Conservation (phyloP, 2,888 invertebrate species). For the Drosophila pegasa region DNA sequence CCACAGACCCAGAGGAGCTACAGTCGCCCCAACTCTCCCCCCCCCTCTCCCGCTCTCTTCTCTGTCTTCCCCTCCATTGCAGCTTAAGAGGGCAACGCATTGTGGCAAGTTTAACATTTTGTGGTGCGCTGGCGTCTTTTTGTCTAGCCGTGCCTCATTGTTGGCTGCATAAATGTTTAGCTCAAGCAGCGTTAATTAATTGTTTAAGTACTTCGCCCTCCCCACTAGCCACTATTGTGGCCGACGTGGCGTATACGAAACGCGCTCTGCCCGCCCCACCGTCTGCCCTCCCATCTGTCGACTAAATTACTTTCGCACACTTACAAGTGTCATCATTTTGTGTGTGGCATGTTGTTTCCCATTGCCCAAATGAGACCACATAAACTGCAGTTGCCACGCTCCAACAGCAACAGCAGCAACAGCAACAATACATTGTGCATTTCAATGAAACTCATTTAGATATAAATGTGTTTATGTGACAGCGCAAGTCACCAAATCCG, state of each 20-base stretch:
- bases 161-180: conserved; percentile 56
- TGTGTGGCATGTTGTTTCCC: conserved; percentile 42
- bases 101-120: conserved; percentile 47
- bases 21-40: background rate
- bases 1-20: conserved; percentile 11
- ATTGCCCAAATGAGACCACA: conserved; percentile 66
- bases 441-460: conserved; percentile 19
- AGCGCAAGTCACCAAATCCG: background rate
- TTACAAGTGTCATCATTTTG: conserved; percentile 71
- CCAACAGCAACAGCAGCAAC: conserved; percentile 1
- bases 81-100: conserved; percentile 25
- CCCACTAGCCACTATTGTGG: conserved; percentile 39
- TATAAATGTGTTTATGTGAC: conserved; percentile 2
- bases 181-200: conserved; percentile 73
- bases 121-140: conserved; percentile 37
- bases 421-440: conserved; percentile 29
- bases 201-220: conserved; percentile 73
- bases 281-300: conserved; percentile 5
- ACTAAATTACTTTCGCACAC: conserved; percentile 69
- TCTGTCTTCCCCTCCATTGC: background rate
- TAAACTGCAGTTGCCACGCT: conserved; percentile 50
- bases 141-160: conserved; percentile 55
- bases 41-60: background rate
- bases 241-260: conserved; percentile 52
- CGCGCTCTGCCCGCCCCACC: conserved; percentile 3